Percentiles rank a stretch among this genome's conserved stretches.
Evolutionary conservation across 1,140 invertebrate species (phyloP).

Genomic region (Eriosoma lanigerum): DNA sequence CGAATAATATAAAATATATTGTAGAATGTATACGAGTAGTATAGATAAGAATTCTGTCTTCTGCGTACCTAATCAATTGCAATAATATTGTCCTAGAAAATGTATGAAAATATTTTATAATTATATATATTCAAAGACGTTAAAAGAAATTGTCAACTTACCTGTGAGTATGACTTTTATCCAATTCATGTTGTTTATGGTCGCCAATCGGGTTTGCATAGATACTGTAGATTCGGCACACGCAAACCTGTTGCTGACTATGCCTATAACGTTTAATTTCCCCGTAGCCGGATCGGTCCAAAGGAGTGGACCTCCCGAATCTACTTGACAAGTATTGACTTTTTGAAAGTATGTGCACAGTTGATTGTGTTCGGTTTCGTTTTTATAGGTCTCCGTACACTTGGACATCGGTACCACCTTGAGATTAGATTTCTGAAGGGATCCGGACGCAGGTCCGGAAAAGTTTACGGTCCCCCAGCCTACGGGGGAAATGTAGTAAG

Average conservation of each 20-base stretch:
- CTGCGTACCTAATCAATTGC: background rate
- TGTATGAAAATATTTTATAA: too few species aligned
- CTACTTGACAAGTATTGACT: conserved; percentile 30
- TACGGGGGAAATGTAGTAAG: too few species aligned
- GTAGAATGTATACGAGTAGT: too few species aligned
- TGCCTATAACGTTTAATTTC: conserved; percentile 5
- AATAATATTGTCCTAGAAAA: conserved; percentile 27
- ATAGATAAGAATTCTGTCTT: too few species aligned
- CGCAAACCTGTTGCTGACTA: background rate
- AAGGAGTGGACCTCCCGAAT: conserved; percentile 9
- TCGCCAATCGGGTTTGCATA: background rate
- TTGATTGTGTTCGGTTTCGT: background rate
- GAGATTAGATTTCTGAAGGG: background rate
- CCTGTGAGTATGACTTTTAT: conserved; percentile 16
- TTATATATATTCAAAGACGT: background rate
- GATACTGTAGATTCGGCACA: background rate
- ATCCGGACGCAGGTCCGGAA: background rate
- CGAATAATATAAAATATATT: too few species aligned
- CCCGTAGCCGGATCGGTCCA: conserved; percentile 29
- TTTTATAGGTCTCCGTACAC: background rate
- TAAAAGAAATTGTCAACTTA: background rate
- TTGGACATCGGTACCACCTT: conserved; percentile 1
- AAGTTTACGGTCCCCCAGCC: conserved; percentile 14
- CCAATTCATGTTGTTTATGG: background rate
- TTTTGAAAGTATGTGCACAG: conserved; percentile 12